A percentile compares a stretch with the other conserved stretches of the same genome.
Conservation (phyloP, 2,113 vertebrate genomes). For the Martes martes region DNA sequence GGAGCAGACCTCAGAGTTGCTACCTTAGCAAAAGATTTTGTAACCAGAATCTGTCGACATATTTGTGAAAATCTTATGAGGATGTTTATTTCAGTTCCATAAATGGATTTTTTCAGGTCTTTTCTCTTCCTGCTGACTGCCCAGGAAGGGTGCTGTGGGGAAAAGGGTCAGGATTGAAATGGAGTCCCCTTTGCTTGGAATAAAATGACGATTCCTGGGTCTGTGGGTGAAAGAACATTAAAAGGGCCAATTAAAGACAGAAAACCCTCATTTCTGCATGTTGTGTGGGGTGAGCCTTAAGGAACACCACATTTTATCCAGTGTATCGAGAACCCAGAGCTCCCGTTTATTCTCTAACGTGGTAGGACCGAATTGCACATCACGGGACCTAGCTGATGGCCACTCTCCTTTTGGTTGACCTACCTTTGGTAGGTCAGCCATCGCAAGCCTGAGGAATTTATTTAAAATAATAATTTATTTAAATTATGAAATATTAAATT, state of each 20-base stretch:
- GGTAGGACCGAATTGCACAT: too few relatives aligned
- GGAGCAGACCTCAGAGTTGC: background rate
- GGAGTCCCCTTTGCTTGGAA: background rate
- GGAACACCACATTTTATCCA: background rate
- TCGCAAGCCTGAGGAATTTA: background rate
- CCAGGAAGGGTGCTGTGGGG: background rate
- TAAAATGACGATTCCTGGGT: background rate
- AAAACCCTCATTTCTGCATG: background rate
- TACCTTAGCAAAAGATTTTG: background rate
- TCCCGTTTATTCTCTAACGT: background rate
- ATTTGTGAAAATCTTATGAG: conserved; percentile 9
- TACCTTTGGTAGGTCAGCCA: background rate
- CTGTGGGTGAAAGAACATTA: background rate
- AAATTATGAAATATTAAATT: too few relatives aligned
- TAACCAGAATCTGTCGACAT: background rate
- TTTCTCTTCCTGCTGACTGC: background rate
- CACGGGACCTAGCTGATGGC: background rate
- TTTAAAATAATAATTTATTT: background rate
- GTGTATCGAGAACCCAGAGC: background rate
- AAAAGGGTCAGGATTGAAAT: background rate
- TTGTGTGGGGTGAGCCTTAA: background rate
- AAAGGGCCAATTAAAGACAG: background rate
- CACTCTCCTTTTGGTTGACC: background rate
- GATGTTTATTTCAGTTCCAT: background rate
- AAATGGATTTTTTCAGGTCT: conserved; percentile 18